phyloP scores from a whole-genome alignment of 2,113 vertebrate species.

The Vidua chalybeata region DNA sequence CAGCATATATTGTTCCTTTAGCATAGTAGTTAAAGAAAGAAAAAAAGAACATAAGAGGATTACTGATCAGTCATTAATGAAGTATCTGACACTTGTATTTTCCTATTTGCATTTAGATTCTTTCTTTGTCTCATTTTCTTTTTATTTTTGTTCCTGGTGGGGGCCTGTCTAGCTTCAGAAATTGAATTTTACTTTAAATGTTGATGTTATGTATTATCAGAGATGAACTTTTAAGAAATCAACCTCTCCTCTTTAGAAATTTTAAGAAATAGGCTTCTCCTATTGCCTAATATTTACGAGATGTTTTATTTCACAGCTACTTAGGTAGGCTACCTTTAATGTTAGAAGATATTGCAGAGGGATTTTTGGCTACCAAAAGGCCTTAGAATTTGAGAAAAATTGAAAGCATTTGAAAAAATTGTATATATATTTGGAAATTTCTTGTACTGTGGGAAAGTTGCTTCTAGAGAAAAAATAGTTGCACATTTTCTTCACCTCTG shows the following conservation, averaged over 20 bases:
- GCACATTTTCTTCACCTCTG: neutral
- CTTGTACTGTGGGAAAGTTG: neutral
- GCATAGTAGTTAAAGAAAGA: neutral
- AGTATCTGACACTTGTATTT: slow-evolving; percentile 24
- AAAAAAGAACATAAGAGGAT: slow-evolving; percentile 26
- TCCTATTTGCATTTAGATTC: slow-evolving; percentile 56
- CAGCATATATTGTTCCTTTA: slow-evolving; percentile 10
- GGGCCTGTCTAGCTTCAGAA: neutral
- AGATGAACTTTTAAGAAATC: neutral
- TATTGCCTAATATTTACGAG: neutral
- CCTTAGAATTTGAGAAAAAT: neutral
- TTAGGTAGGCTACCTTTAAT: neutral
- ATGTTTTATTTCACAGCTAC: neutral
- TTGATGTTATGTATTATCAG: neutral
- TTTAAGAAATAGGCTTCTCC: neutral
- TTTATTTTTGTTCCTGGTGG: neutral
- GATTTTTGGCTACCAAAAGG: neutral
- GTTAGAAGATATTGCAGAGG: neutral
- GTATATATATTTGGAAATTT: neutral
- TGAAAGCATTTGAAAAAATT: neutral
- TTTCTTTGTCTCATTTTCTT: slow-evolving; percentile 30
- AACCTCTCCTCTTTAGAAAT: neutral
- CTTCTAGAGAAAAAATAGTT: neutral
- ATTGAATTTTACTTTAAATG: slow-evolving; percentile 3
- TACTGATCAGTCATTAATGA: slow-evolving; percentile 46